phyloP scores from a whole-genome alignment of 30 jellyfish, hydroid and myxozoan genomes.

The Pelagia noctiluca region DNA sequence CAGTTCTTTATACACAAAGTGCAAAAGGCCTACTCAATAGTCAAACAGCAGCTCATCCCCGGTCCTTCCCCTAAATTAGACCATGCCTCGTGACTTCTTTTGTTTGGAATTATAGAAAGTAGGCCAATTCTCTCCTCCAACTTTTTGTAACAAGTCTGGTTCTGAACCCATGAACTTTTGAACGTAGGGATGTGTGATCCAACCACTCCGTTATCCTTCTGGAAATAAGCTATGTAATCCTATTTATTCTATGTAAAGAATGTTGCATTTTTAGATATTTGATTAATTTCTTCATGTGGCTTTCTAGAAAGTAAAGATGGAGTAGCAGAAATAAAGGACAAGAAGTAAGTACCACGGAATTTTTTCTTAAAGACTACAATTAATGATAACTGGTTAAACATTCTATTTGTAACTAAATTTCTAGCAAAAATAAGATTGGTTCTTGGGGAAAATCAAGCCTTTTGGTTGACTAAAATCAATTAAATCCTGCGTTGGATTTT shows the following conservation, averaged over 20 bases:
- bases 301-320: conserved; percentile 10
- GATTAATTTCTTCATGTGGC: background rate
- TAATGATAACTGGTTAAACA: background rate
- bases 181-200: background rate
- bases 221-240: background rate
- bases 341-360: too few species aligned
- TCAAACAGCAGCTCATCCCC: too few species aligned
- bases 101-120: too few species aligned
- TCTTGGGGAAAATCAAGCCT: background rate
- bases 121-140: too few species aligned
- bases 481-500: background rate
- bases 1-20: too few species aligned
- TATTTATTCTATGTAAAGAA: background rate
- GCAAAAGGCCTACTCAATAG: too few species aligned
- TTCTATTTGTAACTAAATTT: background rate
- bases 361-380: too few species aligned
- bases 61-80: too few species aligned
- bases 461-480: background rate
- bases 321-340: background rate
- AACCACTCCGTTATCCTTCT: background rate
- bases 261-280: background rate
- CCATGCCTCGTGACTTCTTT: too few species aligned
- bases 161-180: background rate
- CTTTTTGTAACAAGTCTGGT: too few species aligned
- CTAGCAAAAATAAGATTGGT: background rate